Evolutionary conservation across 2,113 vertebrate genomes (phyloP), one percentile per base, ranked within the genome.

Genomic region (Plecotus auritus): DNA sequence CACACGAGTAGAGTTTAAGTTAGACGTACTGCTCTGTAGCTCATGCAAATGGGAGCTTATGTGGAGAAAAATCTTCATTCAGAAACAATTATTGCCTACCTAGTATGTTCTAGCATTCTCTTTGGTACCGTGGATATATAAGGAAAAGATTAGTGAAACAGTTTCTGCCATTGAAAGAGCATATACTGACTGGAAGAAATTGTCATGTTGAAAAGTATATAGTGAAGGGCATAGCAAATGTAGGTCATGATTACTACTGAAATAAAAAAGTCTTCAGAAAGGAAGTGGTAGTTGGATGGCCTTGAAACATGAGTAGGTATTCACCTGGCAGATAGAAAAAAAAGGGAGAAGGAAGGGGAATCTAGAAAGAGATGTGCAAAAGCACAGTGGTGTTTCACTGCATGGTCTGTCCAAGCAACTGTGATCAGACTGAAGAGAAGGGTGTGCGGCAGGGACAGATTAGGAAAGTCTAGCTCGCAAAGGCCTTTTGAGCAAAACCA

Each of bases 281-380:
- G 66, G 13, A 81, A 4, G 7, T 82, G 22, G 5, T 49, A 67
- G 3, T 78, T 74, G 17, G 64, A 2, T 90, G 47, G 22, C 76
- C 32, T 92, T 95, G 26, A 87, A 80, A 28, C 69, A 42, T 28
- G 1, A 72, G 16, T 73, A 91, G 45, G 1, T 82, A 66, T 82
- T 88, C 78, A 89, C 8, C 23, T 88, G 22, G 30, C 3, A 83
- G 11, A 66, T 23, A 56, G n/a, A 37, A 32, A 56, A n/a, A 78
- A 84, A 23, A 30, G 1, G 23, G 7, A 64, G 4, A 16, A 9
- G 17, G 6, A 49, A 5, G 2, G 1, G 7, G 1, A 1, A 4
- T 64, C 35, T 70, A 73, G 5, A 45, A 17, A 86, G n/a, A 70
- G 47, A 77, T 40, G 5, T 66, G 2, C 17, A 70, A 66, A 81